Evolutionary conservation across 2,797 vertebrate genomes (phyloP).

Genomic region (Anguilla anguilla): DNA sequence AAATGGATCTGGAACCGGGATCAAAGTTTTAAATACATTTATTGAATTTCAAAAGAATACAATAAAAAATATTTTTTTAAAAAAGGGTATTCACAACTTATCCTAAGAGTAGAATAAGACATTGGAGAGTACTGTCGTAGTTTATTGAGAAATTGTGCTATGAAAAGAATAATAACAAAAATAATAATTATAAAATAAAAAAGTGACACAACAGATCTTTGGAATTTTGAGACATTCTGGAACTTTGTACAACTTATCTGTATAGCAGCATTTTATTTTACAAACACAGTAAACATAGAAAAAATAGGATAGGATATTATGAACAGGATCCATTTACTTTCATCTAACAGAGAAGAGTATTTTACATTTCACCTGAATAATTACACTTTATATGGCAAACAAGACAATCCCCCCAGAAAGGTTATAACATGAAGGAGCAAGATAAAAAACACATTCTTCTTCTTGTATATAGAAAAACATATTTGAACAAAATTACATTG

Average conservation of each 20-base stretch:
- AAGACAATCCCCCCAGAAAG: neutral
- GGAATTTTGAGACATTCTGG: conserved; percentile 13
- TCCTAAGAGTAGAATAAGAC: conserved; percentile 15
- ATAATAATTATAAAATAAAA: conserved; percentile 10
- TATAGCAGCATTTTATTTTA: conserved; percentile 29
- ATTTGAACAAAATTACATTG: neutral
- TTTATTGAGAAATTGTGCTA: conserved; percentile 20
- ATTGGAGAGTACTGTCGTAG: conserved; percentile 11
- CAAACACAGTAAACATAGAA: conserved; percentile 15
- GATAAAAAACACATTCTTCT: neutral
- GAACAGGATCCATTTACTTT: conserved; percentile 17
- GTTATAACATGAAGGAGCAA: neutral
- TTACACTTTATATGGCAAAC: conserved; percentile 15
- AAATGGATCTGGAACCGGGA: neutral
- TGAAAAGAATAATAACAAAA: neutral
- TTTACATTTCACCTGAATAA: conserved; percentile 10
- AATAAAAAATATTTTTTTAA: conserved; percentile 12
- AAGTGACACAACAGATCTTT: conserved; percentile 15
- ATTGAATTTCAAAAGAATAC: conserved; percentile 28
- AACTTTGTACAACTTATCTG: conserved; percentile 13
- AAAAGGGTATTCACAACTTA: conserved; percentile 23
- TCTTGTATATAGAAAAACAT: neutral
- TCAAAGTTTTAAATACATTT: conserved; percentile 28
- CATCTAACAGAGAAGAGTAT: neutral
- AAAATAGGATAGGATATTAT: conserved; percentile 17